These are phyloP conservation scores for Globicephala melas DNA, from an alignment of 2,113 vertebrate species.

Conservation along the genomic window DNA sequence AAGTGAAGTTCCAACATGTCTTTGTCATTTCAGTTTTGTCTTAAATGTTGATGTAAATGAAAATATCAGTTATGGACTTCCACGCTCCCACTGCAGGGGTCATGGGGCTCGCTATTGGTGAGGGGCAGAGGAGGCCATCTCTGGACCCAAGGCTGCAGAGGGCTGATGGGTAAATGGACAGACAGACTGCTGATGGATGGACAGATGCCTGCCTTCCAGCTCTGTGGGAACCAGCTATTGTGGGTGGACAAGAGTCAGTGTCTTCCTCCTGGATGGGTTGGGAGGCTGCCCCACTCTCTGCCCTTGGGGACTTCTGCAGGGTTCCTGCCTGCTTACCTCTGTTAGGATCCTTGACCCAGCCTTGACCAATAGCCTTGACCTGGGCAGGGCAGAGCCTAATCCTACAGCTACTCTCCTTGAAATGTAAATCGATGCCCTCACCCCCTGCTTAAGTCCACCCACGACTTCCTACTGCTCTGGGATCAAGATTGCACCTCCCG, in stretches of 20 bases:
- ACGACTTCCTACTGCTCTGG: neutral
- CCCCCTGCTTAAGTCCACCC: neutral
- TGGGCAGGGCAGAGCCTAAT: neutral
- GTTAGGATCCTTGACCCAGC: neutral
- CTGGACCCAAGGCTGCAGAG: neutral
- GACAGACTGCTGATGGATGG: neutral
- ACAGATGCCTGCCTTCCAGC: neutral
- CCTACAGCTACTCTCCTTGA: neutral
- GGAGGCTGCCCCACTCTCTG: neutral
- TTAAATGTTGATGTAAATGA: neutral
- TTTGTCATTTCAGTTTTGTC: neutral
- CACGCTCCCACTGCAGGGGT: neutral
- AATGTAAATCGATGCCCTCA: neutral
- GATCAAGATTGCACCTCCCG: fast-evolving
- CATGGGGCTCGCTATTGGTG: neutral
- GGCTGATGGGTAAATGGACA: neutral
- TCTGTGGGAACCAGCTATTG: neutral
- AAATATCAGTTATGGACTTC: neutral
- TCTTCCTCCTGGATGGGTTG: neutral
- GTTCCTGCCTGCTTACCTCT: neutral
- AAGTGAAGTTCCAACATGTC: neutral
- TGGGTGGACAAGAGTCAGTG: neutral
- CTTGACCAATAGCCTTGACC: neutral
- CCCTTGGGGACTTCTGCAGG: neutral
- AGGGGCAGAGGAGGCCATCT: neutral